Evolutionary conservation across 2,888 invertebrate species (phyloP), one percentile per base, ranked within the genome.

Genomic region (Andrena flavipes): DNA sequence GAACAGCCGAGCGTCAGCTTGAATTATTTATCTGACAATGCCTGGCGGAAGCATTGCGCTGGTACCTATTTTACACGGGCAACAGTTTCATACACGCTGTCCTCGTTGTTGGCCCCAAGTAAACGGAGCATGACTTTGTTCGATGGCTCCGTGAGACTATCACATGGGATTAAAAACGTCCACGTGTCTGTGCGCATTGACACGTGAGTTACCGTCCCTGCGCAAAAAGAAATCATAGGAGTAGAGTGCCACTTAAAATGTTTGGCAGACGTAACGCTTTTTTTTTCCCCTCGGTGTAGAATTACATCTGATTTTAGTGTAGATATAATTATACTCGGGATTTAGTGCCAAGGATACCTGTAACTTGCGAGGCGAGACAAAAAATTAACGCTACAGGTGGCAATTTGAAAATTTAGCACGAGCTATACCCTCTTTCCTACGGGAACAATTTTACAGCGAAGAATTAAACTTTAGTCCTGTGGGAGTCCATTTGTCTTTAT

Each of bases 61-160:
- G 10, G 33, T 35, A 63, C 54, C 54, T 29, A 49, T 54, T 33
- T 23, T 4, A 13, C 10, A 62, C 10, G 35, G 29, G 49, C 49
- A 69, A 82, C 59, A 68, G 71, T 60, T 73, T 62, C 54, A 86
- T 73, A 77, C 80, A 74, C 26, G 63, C n/a, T 64, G 65, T 71
- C 65, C 63, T 68, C 49, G 74, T 76, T 69, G 82, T 68, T 87
- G 88, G 85, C 87, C 88, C 70, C 81, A 69, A 80, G 80, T 85
- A 91, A 91, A 88, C 89, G 91, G 88, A 91, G 91, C 91, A 87
- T 90, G 87, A 91, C 91, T 82, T 82, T 81, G 84, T 87, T 84
- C 84, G 87, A 87, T 85, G 76, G 48, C 23, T 54, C 83, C 78
- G 59, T 72, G 84, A 42, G 20, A 82, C 85, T 83, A 87, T 87